Evolutionary conservation across 2,888 invertebrate species (phyloP).

Genomic region (Acleris literana): DNA sequence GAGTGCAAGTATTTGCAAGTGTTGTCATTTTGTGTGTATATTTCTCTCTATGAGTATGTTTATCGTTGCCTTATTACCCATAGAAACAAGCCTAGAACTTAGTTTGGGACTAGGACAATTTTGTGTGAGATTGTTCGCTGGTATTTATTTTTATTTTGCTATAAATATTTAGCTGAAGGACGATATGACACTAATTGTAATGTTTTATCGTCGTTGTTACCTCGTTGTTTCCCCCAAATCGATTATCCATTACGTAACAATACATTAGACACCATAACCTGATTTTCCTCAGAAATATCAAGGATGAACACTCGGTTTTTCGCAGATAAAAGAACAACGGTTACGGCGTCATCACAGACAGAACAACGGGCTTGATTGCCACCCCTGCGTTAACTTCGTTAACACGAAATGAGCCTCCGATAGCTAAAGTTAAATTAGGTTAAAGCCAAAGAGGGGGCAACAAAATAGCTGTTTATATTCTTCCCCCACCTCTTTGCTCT

Average conservation of each 20-base stretch:
- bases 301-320: not conserved
- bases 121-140: too few species aligned
- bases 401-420: slow-evolving; percentile 71
- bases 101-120: too few species aligned
- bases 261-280: not conserved
- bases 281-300: not conserved
- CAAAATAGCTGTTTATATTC: slow-evolving; percentile 53
- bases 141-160: too few species aligned
- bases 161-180: too few species aligned
- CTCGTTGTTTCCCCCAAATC: not conserved
- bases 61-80: too few species aligned
- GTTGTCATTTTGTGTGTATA: too few species aligned
- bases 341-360: slow-evolving; percentile 45
- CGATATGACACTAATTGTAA: too few species aligned
- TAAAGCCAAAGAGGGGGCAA: slow-evolving; percentile 68
- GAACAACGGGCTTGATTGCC: slow-evolving; percentile 54
- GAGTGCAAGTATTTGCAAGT: too few species aligned
- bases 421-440: slow-evolving; percentile 78
- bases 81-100: too few species aligned
- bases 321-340: slow-evolving; percentile 31
- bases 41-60: too few species aligned
- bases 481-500: slow-evolving; percentile 37
- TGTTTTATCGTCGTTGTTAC: too few species aligned
- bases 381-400: slow-evolving; percentile 64
- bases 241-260: not conserved